phyloP scores from a whole-genome alignment of 2,888 invertebrate genomes.

The Trimorus sp. region DNA sequence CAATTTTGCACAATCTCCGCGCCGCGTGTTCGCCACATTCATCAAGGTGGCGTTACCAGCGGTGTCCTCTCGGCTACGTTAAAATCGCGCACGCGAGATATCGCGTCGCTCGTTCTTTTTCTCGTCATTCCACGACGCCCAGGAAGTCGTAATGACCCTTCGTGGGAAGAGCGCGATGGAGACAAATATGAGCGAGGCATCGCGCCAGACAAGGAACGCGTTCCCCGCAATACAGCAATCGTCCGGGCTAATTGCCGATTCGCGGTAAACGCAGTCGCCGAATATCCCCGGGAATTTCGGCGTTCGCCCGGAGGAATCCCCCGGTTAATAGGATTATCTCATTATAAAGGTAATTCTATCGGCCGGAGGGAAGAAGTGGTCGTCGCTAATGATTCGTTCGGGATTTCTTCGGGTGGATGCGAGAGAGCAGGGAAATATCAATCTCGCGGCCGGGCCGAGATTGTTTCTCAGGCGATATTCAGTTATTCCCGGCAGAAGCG shows the following conservation, averaged over 20 bases:
- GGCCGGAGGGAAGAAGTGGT: conserved; percentile 9
- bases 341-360: conserved; percentile 47
- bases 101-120: conserved; percentile 60
- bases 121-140: conserved; percentile 71
- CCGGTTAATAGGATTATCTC: conserved; percentile 43
- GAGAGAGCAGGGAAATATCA: conserved; percentile 31
- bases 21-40: conserved; percentile 20
- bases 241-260: conserved; percentile 54
- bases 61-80: conserved; percentile 28
- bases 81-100: conserved; percentile 67
- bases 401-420: conserved; percentile 2
- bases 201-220: conserved; percentile 30
- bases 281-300: conserved; percentile 46
- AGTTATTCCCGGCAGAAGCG: conserved; percentile 1
- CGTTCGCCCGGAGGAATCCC: conserved; percentile 14
- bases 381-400: conserved; percentile 47
- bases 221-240: conserved; percentile 27
- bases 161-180: conserved; percentile 76
- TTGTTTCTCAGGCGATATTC: conserved; percentile 30
- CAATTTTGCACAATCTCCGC: neutral
- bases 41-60: conserved; percentile 32
- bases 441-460: conserved; percentile 25
- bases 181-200: conserved; percentile 25
- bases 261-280: conserved; percentile 27
- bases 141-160: conserved; percentile 79